Percentiles rank a stretch among this genome's conserved stretches.
Evolutionary conservation across 2,888 invertebrate genomes (phyloP).

Genomic region (Patella caerulea): DNA sequence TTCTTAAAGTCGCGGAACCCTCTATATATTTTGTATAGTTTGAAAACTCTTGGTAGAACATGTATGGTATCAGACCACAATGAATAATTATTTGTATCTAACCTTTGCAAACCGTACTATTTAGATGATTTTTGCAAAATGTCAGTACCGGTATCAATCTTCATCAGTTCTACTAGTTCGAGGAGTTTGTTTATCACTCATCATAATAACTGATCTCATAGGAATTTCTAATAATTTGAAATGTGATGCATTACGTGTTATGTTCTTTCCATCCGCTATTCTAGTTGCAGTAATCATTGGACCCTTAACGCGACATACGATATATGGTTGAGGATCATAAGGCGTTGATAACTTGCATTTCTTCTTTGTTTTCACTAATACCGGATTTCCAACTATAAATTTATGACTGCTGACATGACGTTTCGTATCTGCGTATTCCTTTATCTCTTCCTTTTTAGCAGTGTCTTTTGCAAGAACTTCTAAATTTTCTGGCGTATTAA

Average conservation of each 20-base stretch:
- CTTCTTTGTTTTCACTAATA: constrained; percentile 19
- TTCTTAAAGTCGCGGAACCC: too few relatives aligned
- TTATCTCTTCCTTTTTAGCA: constrained; percentile 18
- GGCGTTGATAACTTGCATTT: constrained; percentile 26
- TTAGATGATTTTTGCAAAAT: too few relatives aligned
- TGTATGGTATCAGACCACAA: too few relatives aligned
- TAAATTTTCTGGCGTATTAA: background rate
- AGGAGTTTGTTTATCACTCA: too few relatives aligned
- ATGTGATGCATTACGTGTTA: constrained; percentile 29
- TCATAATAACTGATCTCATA: too few relatives aligned
- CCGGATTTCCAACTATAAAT: constrained; percentile 18
- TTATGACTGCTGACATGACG: background rate
- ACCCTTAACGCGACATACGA: constrained; percentile 19
- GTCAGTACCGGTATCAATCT: too few relatives aligned
- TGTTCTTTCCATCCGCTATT: constrained; percentile 17
- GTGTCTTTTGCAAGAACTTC: constrained; percentile 13
- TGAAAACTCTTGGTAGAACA: too few relatives aligned
- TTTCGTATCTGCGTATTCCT: constrained; percentile 24
- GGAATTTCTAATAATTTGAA: constrained; percentile 16
- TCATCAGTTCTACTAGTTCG: too few relatives aligned
- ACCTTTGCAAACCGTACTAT: too few relatives aligned
- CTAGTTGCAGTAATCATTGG: constrained; percentile 26
- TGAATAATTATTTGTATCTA: too few relatives aligned
- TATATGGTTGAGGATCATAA: constrained; percentile 25
- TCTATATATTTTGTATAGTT: too few relatives aligned